Evolutionary conservation across 2,888 invertebrate genomes (phyloP).

Genomic region (Drosophila imparisetae): DNA sequence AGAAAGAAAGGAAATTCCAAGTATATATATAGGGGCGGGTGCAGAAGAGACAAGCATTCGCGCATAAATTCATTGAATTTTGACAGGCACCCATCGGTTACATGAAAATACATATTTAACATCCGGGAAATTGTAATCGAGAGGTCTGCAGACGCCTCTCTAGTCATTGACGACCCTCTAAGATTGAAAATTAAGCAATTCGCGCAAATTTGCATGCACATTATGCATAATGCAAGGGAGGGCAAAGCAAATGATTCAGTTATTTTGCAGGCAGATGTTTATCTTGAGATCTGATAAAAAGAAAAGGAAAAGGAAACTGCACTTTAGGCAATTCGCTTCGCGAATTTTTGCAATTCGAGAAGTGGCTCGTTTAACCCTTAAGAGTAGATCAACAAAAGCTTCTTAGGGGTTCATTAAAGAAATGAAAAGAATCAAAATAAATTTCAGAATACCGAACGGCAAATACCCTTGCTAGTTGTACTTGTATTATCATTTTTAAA

Average conservation of each 20-base stretch:
- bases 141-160: slow-evolving; percentile 33
- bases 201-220: slow-evolving; percentile 76
- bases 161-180: slow-evolving; percentile 18
- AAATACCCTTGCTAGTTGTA: slow-evolving; percentile 2
- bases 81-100: slow-evolving; percentile 63
- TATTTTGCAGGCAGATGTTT: slow-evolving; percentile 48
- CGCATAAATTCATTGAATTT: slow-evolving; percentile 76
- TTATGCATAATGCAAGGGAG: slow-evolving; percentile 63
- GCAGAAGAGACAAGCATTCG: slow-evolving; percentile 39
- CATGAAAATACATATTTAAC: slow-evolving; percentile 68
- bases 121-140: slow-evolving; percentile 79
- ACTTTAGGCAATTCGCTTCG: slow-evolving; percentile 71
- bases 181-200: slow-evolving; percentile 69
- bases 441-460: background rate
- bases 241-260: slow-evolving; percentile 14
- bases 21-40: slow-evolving; percentile 61
- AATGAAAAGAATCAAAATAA: slow-evolving; percentile 15
- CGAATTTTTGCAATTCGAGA: slow-evolving; percentile 70
- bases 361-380: slow-evolving; percentile 66
- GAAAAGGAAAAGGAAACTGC: slow-evolving; percentile 37
- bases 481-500: background rate
- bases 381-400: slow-evolving; percentile 39
- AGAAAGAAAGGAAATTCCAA: slow-evolving; percentile 1
- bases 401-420: slow-evolving; percentile 62
- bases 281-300: slow-evolving; percentile 17